Evolutionary conservation across 2,113 vertebrate species (phyloP).

Genomic region (Alexandromys fortis): DNA sequence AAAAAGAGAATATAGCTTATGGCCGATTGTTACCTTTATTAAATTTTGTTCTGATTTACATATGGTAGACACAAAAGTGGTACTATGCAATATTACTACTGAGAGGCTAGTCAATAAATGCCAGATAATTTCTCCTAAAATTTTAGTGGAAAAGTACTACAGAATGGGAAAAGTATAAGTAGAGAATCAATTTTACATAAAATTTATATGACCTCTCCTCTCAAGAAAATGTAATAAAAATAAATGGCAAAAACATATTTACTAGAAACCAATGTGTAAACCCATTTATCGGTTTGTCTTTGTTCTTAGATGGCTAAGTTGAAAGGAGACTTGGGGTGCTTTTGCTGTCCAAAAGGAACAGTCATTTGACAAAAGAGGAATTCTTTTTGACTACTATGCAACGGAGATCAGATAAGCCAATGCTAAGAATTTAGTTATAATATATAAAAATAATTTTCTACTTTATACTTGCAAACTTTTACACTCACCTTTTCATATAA

Average conservation of each 20-base stretch:
- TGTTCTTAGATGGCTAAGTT: not conserved
- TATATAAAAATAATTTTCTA: not conserved
- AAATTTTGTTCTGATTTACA: not conserved
- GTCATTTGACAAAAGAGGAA: not conserved
- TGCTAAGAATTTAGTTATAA: constrained; percentile 34
- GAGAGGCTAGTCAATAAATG: not conserved
- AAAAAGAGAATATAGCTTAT: not conserved
- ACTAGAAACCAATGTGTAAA: constrained; percentile 15
- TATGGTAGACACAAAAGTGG: not conserved
- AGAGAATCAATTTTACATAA: not conserved
- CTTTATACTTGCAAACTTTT: not conserved
- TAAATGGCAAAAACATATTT: constrained; percentile 8
- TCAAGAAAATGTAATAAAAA: not conserved
- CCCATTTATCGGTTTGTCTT: not conserved
- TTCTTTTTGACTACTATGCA: not conserved
- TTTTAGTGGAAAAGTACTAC: not conserved
- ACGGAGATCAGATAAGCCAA: not conserved
- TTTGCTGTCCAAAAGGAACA: not conserved
- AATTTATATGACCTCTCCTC: not conserved
- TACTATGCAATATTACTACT: not conserved
- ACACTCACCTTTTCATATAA: not conserved
- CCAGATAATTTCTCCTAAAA: not conserved
- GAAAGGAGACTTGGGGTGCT: not conserved
- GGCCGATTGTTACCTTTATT: not conserved
- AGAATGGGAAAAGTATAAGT: not conserved